Base-by-base conservation (phyloP, 2,113 vertebrate genomes). In the Cynopterus brachyotis region DNA sequence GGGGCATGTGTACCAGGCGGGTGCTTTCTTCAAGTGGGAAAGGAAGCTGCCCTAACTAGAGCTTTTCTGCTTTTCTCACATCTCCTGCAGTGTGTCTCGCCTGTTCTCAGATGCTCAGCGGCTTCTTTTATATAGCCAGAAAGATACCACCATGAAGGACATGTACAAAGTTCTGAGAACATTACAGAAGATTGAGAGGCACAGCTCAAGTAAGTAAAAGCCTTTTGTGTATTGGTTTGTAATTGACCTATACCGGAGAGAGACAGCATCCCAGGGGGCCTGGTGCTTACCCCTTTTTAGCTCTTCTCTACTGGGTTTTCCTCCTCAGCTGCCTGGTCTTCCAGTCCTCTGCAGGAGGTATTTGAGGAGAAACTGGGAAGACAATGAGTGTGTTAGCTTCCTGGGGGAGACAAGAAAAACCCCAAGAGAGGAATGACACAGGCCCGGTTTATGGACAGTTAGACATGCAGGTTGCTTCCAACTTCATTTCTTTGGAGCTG, bases 101-200 rank as follows among this genome's bases (percentile, higher is more conserved):
- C 98, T 99, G 40, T 99, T 99, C 97, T 99, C 99, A 0, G 99
- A 99, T 89, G 99, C 99, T 89, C 99, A 98, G 98, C 99, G 99
- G 96, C 99, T 99, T 88, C 99, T 99, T 0, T 95, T 99, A 47
- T 99, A 99, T 95, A 99, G 99, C 98, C 99, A 99, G 97, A 99
- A 99, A 69, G 99, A 99, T 96, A 99, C 98, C 0, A 99, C 99
- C 97, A 95, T 99, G 89, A 98, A 97, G 95, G 98, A 94, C 79
- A 97, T 99, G 81, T 99, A 99, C 97, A 98, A 98, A 79, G 98
- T 99, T 72, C 93, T 99, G 95, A 96, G 85, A 85, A 98, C 96
- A 17, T 90, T 99, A 13, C 97, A 47, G 62, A 98, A 96, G 78
- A 72, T 98, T 5, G 97, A 98, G 84, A 97, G 91, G 67, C 98